Base-by-base conservation (phyloP, 2,113 vertebrate genomes). In the Anarhynchus alexandrinus region DNA sequence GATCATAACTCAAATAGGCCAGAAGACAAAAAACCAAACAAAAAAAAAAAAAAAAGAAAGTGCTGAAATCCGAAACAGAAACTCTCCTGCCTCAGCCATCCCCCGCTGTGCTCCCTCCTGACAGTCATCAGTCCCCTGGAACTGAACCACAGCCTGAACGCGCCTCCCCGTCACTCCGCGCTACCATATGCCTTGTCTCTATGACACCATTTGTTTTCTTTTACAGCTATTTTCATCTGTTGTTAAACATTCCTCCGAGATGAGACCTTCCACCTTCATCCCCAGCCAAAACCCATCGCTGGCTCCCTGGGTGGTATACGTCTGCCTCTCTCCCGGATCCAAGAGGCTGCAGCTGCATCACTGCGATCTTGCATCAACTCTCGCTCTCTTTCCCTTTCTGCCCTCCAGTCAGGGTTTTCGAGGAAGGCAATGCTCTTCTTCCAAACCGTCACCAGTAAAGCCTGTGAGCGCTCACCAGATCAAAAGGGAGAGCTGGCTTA, bases 201-300 rank as follows among this genome's bases (percentile, higher is more conserved):
- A 27, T 58, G 86, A 94, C 94, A 84, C 57, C 69, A 92, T 84
- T 92, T 95, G 88, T 79, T 97, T 94, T 89, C 83, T 90, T 93
- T 79, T 52, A 55, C 42, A 84, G 83, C 27, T 90, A 23, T 92
- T 96, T 94, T 87, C 70, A 82, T 87, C 93, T 78, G 17, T 49
- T 86, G 65, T 77, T 89, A 71, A 91, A 94, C 91, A 87, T 93
- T 97, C 88, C 43, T 86, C 91, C 15, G 69, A 85, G 94, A 94
- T 92, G 91, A 94, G 86, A 91, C 86, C 88, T 95, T 82, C 40
- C 84, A 45, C 92, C 67, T 96, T 93, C 16, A 95, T 95, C 87
- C 42, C 11, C 59, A 65, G 94, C 96, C 96, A 95, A 96, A 95
- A 43, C 16, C 27, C 45, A n/a, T 6, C 3, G 5, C 66, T 69